Base-by-base conservation (phyloP, 2,888 invertebrate species). In the Brachypterus glaber region DNA sequence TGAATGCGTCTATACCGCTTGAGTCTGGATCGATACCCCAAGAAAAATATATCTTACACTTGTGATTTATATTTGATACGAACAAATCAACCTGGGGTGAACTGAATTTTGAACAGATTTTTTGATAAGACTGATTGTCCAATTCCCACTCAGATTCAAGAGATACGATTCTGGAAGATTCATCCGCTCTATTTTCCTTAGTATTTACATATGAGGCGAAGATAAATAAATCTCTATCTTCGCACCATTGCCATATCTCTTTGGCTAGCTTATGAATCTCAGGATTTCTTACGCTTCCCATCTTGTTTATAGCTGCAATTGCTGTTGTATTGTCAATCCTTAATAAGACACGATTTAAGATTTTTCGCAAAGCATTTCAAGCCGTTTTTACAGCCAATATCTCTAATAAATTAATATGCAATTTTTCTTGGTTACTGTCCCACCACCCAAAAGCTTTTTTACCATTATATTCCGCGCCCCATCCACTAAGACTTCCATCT, bases 31-130 rank as follows among this genome's bases (percentile, higher is more conserved):
- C n/a, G n/a, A n/a, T n/a, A n/a, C n/a, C n/a, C n/a, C n/a, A n/a
- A 49, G 47, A 41, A 16, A 42, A 16, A 39, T 46, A 47, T 16
- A 18, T 26, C 1, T 32, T 14, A 36, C 47, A 46, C 37, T 47
- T 47, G 18, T 30, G 16, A 29, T 46, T 46, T 32, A 15, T 12
- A n/a, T 32, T 13, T 9, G 40, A 37, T 5, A 45, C 40, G 35
- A 44, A 47, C 9, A 43, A 25, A 27, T 46, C 45, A 12, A 47
- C 25, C 4, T 31, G 18, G 1, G 39, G 39, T 8, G 5, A 18
- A 5, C 47, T 42, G 21, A 47, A 43, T 14, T n/a, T 17, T 3
- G 25, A 3, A 11, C 12, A 15, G 9, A 44, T 45, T 17, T 33
- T 8, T 8, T 35, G 2, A 18, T 39, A 45, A 13, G 34, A 30